Conservation (phyloP, 2,797 vertebrate species). For the Somateria mollissima region DNA sequence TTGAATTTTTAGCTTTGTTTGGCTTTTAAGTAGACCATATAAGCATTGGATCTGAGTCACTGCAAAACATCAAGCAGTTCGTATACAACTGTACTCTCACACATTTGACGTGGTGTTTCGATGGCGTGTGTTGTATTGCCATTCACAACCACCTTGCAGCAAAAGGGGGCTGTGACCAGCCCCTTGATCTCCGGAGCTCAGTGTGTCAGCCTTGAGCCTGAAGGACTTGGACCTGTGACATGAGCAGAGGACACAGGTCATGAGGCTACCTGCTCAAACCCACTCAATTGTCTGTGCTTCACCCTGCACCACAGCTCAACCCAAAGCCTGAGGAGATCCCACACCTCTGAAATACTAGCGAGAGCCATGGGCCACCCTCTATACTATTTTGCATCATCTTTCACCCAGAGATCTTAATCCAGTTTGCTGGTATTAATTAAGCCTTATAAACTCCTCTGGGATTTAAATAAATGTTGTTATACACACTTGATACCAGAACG, state of each 20-base stretch:
- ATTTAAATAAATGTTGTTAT: slow-evolving; percentile 18
- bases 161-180: background rate
- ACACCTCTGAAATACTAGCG: background rate
- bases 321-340: background rate
- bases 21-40: background rate
- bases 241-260: background rate
- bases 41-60: background rate
- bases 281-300: background rate
- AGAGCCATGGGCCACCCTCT: background rate
- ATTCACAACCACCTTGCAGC: background rate
- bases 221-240: background rate
- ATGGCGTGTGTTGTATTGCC: background rate
- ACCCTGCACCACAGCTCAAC: background rate
- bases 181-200: background rate
- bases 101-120: background rate
- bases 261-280: background rate
- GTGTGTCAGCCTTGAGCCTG: background rate
- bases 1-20: background rate
- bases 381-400: background rate
- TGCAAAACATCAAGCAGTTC: background rate
- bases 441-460: background rate
- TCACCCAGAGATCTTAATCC: background rate
- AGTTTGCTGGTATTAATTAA: slow-evolving; percentile 24
- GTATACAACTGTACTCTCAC: background rate
- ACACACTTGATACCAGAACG: background rate